Conservation (phyloP, 1,140 invertebrate genomes). For the Planococcus citri region DNA sequence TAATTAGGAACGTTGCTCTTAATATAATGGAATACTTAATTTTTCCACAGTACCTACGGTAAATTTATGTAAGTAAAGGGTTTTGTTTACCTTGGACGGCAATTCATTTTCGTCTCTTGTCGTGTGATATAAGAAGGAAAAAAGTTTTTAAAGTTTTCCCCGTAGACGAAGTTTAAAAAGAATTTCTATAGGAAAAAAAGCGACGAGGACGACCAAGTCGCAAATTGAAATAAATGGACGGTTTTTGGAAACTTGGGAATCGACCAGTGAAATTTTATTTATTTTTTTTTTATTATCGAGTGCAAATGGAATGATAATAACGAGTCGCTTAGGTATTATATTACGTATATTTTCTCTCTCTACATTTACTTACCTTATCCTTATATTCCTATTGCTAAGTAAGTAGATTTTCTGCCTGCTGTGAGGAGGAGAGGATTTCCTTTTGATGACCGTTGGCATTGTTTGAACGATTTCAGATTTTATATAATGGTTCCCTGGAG, state of each 20-base stretch:
- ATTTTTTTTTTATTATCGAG: too few species aligned
- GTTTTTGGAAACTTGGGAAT: conserved; percentile 1
- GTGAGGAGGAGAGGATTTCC: too few species aligned
- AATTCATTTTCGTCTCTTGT: not conserved
- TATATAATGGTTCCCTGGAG: too few species aligned
- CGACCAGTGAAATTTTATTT: not conserved
- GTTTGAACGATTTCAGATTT: too few species aligned
- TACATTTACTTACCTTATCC: too few species aligned
- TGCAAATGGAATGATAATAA: too few species aligned
- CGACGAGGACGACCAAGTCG: not conserved
- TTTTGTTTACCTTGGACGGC: conserved; percentile 2
- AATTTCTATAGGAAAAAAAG: not conserved
- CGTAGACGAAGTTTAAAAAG: not conserved
- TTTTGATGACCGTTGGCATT: too few species aligned
- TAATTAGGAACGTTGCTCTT: not conserved
- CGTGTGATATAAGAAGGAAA: not conserved
- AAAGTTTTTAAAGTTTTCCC: conserved; percentile 1
- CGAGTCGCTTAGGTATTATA: too few species aligned
- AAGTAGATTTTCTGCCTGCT: too few species aligned
- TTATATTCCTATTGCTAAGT: too few species aligned
- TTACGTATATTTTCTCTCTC: too few species aligned
- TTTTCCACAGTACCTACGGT: not conserved
- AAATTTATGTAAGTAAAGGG: not conserved
- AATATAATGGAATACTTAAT: conserved; percentile 8
- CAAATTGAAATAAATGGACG: conserved; percentile 3